Evolutionary conservation across 2,797 vertebrate species (phyloP).

Genomic region (Malacoraja senta): DNA sequence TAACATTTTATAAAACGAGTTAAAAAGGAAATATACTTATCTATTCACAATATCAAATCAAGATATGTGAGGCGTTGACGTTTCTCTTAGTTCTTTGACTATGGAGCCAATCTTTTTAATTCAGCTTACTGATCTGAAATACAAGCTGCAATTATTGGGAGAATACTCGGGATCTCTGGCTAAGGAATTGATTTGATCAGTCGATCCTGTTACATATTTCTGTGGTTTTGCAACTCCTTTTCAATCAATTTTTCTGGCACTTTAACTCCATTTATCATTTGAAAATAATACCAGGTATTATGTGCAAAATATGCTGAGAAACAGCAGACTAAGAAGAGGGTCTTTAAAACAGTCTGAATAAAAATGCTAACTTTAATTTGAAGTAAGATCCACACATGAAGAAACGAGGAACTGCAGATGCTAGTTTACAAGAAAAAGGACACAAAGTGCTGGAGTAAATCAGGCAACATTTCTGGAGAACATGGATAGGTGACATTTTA

Average conservation of each 20-base stretch:
- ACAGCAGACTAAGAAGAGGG: not conserved
- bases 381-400: not conserved
- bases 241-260: not conserved
- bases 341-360: no score
- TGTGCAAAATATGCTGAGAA: not conserved
- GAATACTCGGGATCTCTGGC: not conserved
- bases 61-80: not conserved
- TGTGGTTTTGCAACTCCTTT: not conserved
- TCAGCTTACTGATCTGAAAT: not conserved
- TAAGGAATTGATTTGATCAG: not conserved
- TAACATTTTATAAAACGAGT: not conserved
- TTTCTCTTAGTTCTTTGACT: not conserved
- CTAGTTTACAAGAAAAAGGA: no score
- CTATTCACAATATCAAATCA: not conserved
- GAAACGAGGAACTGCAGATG: no score
- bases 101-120: not conserved
- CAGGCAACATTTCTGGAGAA: no score
- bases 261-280: not conserved
- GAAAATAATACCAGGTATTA: not conserved
- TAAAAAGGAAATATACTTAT: not conserved
- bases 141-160: not conserved
- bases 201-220: not conserved
- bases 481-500: no score
- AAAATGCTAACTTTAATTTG: not conserved
- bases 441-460: no score